Conservation (phyloP, 1,140 invertebrate species). For the Mercenaria mercenaria region DNA sequence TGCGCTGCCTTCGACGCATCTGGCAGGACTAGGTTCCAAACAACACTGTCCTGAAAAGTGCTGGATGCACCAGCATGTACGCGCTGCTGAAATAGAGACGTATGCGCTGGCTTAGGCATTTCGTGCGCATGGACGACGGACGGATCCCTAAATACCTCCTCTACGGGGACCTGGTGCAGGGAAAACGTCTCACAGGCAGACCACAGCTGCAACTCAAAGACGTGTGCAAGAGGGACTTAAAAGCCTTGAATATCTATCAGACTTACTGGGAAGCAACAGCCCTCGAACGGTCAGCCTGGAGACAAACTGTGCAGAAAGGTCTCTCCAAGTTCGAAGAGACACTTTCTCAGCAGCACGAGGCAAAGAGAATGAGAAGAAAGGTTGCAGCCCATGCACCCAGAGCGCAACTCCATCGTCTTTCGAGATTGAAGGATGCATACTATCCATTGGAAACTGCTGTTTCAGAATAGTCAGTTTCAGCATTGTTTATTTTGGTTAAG, state of each 20-base stretch:
- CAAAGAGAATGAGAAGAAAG: not conserved
- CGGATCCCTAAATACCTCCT: slow-evolving; percentile 55
- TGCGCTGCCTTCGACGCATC: too few species aligned
- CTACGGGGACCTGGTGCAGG: slow-evolving; percentile 37
- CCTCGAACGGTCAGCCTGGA: not conserved
- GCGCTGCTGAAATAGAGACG: not conserved
- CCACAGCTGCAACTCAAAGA: not conserved
- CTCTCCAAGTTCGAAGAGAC: not conserved
- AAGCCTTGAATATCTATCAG: too few species aligned
- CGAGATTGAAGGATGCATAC: too few species aligned
- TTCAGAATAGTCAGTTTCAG: too few species aligned
- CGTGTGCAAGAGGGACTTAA: too few species aligned
- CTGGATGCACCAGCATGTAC: too few species aligned
- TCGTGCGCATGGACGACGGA: slow-evolving; percentile 55
- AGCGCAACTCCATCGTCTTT: too few species aligned
- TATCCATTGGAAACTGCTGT: too few species aligned
- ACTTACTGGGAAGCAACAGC: not conserved
- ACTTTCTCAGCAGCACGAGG: too few species aligned
- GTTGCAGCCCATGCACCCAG: not conserved
- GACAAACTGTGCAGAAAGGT: not conserved
- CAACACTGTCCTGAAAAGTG: too few species aligned
- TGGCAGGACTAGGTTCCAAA: too few species aligned
- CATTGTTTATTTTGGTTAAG: too few species aligned
- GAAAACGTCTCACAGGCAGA: slow-evolving; percentile 22
- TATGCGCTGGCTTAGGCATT: slow-evolving; percentile 19